These are phyloP conservation scores for Hetaerina americana DNA, from an alignment of 1,140 invertebrate species.

Conservation along the genomic window DNA sequence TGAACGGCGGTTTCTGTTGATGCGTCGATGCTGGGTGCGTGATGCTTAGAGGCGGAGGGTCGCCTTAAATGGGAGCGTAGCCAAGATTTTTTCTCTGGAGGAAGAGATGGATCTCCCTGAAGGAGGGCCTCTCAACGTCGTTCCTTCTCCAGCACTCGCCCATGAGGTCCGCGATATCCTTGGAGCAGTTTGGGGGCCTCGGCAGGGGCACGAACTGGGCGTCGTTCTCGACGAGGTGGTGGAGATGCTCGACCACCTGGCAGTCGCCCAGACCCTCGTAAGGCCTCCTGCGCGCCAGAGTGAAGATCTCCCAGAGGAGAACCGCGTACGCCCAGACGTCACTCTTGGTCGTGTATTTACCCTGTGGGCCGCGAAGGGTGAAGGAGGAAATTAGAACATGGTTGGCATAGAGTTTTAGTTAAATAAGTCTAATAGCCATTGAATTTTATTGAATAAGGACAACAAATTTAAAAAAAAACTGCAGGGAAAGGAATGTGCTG, in stretches of 20 bases:
- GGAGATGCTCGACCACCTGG: conserved; percentile 54
- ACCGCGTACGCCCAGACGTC: conserved; percentile 69
- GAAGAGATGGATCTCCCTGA: conserved; percentile 76
- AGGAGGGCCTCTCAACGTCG: conserved; percentile 63
- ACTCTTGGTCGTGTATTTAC: conserved; percentile 54
- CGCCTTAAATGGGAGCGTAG: conserved; percentile 39
- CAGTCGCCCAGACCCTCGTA: conserved; percentile 53
- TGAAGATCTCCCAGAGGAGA: conserved; percentile 62
- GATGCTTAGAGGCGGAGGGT: too few relatives aligned
- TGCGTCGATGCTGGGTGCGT: too few relatives aligned
- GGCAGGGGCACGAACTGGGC: conserved; percentile 49
- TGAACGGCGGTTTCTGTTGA: too few relatives aligned
- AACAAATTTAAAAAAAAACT: too few relatives aligned
- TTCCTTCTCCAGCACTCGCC: conserved; percentile 77
- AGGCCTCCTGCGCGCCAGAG: conserved; percentile 47
- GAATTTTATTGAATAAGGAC: conserved; percentile 2
- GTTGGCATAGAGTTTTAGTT: neutral
- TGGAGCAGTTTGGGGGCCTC: conserved; percentile 51
- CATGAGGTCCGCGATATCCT: conserved; percentile 82
- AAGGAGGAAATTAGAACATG: conserved; percentile 7
- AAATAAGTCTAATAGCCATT: neutral
- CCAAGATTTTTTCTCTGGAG: conserved; percentile 71
- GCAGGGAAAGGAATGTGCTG: too few relatives aligned
- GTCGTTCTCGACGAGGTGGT: conserved; percentile 46
- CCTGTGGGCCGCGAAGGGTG: too few relatives aligned